phyloP scores from a whole-genome alignment of 2,888 invertebrate species.

The Dryocosmus kuriphilus region DNA sequence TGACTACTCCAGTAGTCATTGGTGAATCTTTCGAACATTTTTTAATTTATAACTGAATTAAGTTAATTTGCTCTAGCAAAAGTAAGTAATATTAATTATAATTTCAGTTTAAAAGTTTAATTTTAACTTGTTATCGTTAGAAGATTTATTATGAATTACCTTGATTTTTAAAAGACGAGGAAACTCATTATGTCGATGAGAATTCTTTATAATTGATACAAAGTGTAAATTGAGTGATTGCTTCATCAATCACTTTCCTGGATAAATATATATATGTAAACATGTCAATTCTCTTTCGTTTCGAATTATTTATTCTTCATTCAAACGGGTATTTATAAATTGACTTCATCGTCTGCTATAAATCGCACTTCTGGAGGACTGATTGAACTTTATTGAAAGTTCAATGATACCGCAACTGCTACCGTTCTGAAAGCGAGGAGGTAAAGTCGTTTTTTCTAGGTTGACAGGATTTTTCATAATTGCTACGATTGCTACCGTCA shows the following conservation, averaged over 20 bases:
- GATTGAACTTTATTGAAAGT: not conserved
- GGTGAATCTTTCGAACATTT: too few species aligned
- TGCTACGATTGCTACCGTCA: not conserved
- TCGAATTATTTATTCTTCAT: not conserved
- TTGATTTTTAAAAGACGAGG: not conserved
- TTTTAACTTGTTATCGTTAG: too few species aligned
- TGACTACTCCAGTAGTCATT: too few species aligned
- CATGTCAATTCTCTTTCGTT: not conserved
- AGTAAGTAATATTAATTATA: too few species aligned
- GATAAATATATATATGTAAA: not conserved
- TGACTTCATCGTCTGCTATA: not conserved
- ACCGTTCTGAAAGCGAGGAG: not conserved
- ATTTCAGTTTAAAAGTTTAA: too few species aligned
- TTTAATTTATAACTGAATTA: too few species aligned
- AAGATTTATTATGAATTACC: not conserved
- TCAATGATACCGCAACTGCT: not conserved
- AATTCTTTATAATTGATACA: not conserved
- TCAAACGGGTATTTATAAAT: not conserved
- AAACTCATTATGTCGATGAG: not conserved
- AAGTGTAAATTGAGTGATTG: not conserved
- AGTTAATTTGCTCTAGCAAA: too few species aligned
- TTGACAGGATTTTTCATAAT: slow-evolving; percentile 10
- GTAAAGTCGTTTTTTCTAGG: slow-evolving; percentile 18
- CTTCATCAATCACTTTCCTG: not conserved
- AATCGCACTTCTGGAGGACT: not conserved